These are phyloP conservation scores for Otis tarda DNA, from an alignment of 2,113 vertebrate species.

Conservation along the genomic window DNA sequence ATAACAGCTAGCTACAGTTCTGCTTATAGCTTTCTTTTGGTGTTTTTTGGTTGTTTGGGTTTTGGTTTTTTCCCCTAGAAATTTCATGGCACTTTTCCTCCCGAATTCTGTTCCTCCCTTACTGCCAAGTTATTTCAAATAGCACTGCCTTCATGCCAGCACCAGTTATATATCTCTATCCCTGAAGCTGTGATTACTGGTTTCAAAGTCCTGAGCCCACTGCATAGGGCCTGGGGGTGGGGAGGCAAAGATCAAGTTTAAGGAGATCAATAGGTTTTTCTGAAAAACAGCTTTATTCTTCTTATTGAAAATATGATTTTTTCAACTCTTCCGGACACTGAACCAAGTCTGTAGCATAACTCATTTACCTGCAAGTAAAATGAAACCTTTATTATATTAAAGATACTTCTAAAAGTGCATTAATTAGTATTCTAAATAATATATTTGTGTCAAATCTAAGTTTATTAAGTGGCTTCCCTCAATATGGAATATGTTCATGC, in stretches of 20 bases:
- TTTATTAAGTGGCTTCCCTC: not conserved
- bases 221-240: not conserved
- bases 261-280: not conserved
- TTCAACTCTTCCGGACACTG: conserved; percentile 25
- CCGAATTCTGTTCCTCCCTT: not conserved
- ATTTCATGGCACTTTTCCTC: not conserved
- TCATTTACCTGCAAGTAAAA: conserved; percentile 40
- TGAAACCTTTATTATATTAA: conserved; percentile 34
- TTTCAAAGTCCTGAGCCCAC: not conserved
- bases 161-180: not conserved
- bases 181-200: not conserved
- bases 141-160: not conserved
- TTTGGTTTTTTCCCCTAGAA: not conserved
- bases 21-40: not conserved
- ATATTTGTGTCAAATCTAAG: not conserved
- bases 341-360: not conserved
- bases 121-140: not conserved
- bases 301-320: not conserved
- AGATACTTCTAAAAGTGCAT: not conserved
- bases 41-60: not conserved
- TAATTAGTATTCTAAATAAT: not conserved
- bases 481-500: not conserved
- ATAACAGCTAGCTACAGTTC: not conserved
- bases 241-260: not conserved
- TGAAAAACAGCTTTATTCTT: conserved; percentile 33